Percentiles rank a stretch among this genome's conserved stretches.
Conservation (phyloP, 2,113 vertebrate genomes). For the Festucalex cinctus region DNA sequence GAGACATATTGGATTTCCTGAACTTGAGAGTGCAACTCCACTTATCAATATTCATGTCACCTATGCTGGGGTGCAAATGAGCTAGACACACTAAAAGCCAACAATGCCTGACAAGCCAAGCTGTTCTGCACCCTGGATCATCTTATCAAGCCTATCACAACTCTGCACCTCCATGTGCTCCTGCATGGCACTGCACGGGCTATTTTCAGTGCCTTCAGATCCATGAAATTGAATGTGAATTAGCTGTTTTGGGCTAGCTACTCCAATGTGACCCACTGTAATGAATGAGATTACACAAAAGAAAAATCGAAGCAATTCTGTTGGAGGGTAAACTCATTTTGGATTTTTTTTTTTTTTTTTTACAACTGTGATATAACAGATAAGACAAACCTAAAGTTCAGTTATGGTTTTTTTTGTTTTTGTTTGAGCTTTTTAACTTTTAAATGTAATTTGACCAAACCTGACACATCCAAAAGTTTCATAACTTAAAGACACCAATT, state of each 20-base stretch:
- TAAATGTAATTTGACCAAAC: too few species aligned
- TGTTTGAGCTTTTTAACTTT: too few species aligned
- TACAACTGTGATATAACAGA: constrained; percentile 18
- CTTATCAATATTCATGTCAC: constrained; percentile 64
- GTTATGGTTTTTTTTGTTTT: too few species aligned
- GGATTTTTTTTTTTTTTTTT: constrained; percentile 6
- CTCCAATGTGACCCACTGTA: constrained; percentile 56
- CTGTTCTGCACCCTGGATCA: constrained; percentile 63
- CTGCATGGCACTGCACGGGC: constrained; percentile 48
- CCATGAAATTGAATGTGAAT: constrained; percentile 72
- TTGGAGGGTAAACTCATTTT: constrained; percentile 28
- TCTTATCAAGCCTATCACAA: constrained; percentile 65
- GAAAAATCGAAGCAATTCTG: constrained; percentile 36
- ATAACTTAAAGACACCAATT: background rate
- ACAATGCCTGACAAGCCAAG: constrained; percentile 69
- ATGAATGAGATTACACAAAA: constrained; percentile 48
- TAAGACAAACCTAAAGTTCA: background rate
- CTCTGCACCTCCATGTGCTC: constrained; percentile 49
- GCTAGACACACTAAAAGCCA: constrained; percentile 64
- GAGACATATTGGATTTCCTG: constrained; percentile 21
- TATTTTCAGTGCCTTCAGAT: constrained; percentile 67
- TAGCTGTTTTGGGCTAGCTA: constrained; percentile 60
- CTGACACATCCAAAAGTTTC: background rate
- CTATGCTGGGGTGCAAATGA: constrained; percentile 54
- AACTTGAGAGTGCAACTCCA: constrained; percentile 29